Conservation (phyloP, 1,140 invertebrate species). For the Spodoptera litura region DNA sequence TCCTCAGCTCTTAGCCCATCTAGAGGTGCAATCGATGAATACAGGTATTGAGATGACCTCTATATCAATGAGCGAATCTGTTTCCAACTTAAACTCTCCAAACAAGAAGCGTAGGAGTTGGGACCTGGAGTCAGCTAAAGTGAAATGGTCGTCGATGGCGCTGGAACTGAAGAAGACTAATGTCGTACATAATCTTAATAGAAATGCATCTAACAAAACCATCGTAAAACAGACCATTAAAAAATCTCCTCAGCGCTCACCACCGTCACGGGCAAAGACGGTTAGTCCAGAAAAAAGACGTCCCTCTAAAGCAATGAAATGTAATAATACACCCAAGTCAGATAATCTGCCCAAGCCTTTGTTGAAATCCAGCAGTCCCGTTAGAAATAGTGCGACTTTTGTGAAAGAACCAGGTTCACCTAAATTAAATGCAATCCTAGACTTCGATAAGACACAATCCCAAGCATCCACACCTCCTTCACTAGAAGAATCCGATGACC, state of each 20-base stretch:
- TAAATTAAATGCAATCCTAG: not conserved
- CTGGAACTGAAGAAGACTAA: conserved; percentile 74
- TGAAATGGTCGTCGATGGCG: conserved; percentile 78
- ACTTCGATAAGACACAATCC: not conserved
- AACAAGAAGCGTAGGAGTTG: conserved; percentile 84
- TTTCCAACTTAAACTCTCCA: conserved; percentile 67
- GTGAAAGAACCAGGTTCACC: conserved; percentile 19
- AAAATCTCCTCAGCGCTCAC: conserved; percentile 51
- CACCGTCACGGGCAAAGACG: conserved; percentile 58
- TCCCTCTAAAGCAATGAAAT: conserved; percentile 50
- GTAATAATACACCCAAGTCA: not conserved
- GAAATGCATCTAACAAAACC: conserved; percentile 44
- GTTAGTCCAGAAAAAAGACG: conserved; percentile 59
- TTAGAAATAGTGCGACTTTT: conserved; percentile 46
- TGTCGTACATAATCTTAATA: conserved; percentile 51
- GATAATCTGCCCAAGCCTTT: conserved; percentile 64
- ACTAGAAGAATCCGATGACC: conserved; percentile 71
- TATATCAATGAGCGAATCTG: conserved; percentile 82
- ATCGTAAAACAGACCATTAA: conserved; percentile 50
- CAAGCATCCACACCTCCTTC: not conserved
- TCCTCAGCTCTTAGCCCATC: conserved; percentile 87
- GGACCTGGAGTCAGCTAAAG: conserved; percentile 83
- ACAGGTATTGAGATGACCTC: conserved; percentile 83
- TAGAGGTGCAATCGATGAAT: conserved; percentile 84
- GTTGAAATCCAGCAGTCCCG: conserved; percentile 61